Percentiles rank a stretch among this genome's conserved stretches.
Evolutionary conservation across 2,888 invertebrate species (phyloP).

Genomic region (Operophtera brumata): DNA sequence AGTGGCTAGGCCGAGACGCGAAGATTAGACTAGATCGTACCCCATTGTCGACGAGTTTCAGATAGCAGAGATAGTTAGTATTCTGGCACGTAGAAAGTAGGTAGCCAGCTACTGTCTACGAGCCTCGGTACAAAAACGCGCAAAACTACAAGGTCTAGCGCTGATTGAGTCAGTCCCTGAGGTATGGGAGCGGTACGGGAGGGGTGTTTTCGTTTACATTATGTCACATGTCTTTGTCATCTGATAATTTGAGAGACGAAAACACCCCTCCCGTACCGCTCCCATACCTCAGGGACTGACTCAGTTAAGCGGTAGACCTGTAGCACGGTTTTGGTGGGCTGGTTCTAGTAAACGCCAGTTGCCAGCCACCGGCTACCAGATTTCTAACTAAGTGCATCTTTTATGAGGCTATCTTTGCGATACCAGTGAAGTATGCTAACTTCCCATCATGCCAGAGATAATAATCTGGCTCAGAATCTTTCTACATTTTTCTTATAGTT

Average conservation of each 20-base stretch:
- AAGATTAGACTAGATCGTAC: slow-evolving; percentile 32
- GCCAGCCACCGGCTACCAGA: neutral
- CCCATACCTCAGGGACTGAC: too few species aligned
- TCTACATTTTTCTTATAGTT: neutral
- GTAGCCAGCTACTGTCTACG: neutral
- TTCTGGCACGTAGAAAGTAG: neutral
- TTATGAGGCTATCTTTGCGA: slow-evolving; percentile 18
- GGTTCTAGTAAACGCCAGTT: neutral
- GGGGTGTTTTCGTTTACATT: too few species aligned
- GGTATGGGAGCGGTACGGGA: too few species aligned
- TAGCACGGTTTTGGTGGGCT: neutral
- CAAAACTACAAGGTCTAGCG: too few species aligned
- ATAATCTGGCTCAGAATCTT: neutral
- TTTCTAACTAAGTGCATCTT: neutral
- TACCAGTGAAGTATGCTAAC: slow-evolving; percentile 20
- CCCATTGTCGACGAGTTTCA: slow-evolving; percentile 32
- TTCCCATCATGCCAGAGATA: slow-evolving; percentile 12
- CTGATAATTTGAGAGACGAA: too few species aligned
- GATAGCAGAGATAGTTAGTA: slow-evolving; percentile 30
- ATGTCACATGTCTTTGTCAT: too few species aligned
- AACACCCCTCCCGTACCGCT: too few species aligned
- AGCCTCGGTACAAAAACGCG: neutral
- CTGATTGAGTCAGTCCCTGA: too few species aligned
- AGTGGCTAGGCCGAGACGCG: slow-evolving; percentile 24
- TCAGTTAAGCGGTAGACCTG: too few species aligned